These are phyloP conservation scores for Lutraria rhynchaena DNA, from an alignment of 1,140 invertebrate species.

Conservation along the genomic window DNA sequence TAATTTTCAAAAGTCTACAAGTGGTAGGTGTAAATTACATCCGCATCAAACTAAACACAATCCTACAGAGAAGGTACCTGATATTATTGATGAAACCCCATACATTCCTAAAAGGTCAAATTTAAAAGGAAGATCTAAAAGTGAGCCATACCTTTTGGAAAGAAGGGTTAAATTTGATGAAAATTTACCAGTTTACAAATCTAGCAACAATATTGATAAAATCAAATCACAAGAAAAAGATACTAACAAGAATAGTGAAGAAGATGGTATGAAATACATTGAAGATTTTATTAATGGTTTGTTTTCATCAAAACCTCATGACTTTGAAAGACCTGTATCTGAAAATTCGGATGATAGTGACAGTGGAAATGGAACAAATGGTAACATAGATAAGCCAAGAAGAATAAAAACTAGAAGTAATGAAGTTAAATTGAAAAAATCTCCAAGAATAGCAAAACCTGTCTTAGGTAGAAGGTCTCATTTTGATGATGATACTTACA, in stretches of 20 bases:
- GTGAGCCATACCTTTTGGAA: conserved; percentile 42
- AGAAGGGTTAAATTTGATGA: conserved; percentile 45
- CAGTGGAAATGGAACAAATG: too few relatives aligned
- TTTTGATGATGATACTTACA: not conserved
- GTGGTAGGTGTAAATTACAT: too few relatives aligned
- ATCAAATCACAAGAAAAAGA: not conserved
- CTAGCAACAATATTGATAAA: conserved; percentile 15
- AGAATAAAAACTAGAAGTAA: too few relatives aligned
- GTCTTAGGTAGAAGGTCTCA: conserved; percentile 11
- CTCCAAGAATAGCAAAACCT: conserved; percentile 41
- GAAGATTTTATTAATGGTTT: conserved; percentile 48
- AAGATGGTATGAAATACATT: conserved; percentile 42
- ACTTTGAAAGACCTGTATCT: not conserved
- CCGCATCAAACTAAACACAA: not conserved
- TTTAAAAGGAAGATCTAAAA: conserved; percentile 42
- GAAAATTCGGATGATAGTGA: not conserved
- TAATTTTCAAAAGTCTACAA: conserved; percentile 17
- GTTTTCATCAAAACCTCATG: conserved; percentile 38
- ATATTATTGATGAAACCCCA: conserved; percentile 59
- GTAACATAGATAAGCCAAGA: too few relatives aligned
- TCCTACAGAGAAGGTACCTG: conserved; percentile 6
- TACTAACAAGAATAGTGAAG: not conserved
- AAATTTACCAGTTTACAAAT: conserved; percentile 51
- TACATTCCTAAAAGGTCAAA: conserved; percentile 42
- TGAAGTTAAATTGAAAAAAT: not conserved